phyloP scores from a whole-genome alignment of 2,797 vertebrate species.

The Phalloptychus januarius region DNA sequence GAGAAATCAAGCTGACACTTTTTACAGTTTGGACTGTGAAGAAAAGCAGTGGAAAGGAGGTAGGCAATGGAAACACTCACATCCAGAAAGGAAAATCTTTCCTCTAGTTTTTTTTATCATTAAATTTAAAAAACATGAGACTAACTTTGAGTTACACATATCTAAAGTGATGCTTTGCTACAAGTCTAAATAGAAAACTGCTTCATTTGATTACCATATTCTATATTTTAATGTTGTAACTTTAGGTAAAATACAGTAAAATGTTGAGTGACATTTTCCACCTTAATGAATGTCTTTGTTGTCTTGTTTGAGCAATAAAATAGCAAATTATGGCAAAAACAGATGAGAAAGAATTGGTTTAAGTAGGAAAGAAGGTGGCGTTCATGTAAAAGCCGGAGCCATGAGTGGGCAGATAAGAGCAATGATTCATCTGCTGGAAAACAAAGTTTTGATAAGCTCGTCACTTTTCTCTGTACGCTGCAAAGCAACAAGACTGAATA shows the following conservation, averaged over 20 bases:
- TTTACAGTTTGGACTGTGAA: constrained; percentile 12
- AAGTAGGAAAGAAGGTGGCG: neutral
- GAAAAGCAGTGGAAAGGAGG: constrained; percentile 42
- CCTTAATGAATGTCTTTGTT: neutral
- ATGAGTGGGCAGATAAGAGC: neutral
- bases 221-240: neutral
- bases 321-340: neutral
- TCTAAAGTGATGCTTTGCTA: neutral
- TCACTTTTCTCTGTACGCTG: neutral
- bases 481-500: neutral
- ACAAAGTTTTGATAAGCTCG: neutral
- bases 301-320: neutral
- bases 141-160: neutral
- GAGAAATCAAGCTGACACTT: constrained; percentile 10
- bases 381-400: neutral
- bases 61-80: constrained; percentile 43
- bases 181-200: neutral
- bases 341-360: neutral
- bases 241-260: neutral
- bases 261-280: neutral
- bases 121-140: neutral
- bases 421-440: constrained; percentile 1
- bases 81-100: constrained; percentile 10
- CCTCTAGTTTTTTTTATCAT: neutral
- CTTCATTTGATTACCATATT: neutral